Evolutionary conservation across 1,140 invertebrate genomes (phyloP).

Genomic region (Sycophaga agraensis): DNA sequence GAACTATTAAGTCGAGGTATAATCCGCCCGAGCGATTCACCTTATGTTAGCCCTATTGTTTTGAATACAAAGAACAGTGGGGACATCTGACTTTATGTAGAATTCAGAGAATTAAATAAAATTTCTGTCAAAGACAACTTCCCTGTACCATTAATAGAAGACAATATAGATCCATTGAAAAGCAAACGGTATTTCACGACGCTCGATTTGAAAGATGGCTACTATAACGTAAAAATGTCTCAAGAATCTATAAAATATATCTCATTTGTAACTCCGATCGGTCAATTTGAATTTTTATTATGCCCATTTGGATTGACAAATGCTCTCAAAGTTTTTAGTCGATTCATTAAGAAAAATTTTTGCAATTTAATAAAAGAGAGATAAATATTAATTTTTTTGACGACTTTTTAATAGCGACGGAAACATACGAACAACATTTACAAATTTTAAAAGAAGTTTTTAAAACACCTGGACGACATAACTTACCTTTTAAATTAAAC

Average conservation of each 20-base stretch:
- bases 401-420: conserved; percentile 23
- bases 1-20: conserved; percentile 34
- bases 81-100: conserved; percentile 36
- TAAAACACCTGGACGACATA: background rate
- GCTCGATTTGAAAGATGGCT: no score
- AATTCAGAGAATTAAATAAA: conserved; percentile 51
- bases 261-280: no score
- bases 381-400: conserved; percentile 20
- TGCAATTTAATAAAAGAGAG: background rate
- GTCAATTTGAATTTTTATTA: conserved; percentile 13
- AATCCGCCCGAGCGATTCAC: no score
- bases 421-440: conserved; percentile 2
- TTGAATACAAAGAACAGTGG: background rate
- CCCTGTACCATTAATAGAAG: conserved; percentile 47
- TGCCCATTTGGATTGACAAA: conserved; percentile 15
- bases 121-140: conserved; percentile 47
- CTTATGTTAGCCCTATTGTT: no score
- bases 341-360: conserved; percentile 9
- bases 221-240: background rate
- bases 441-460: conserved; percentile 8
- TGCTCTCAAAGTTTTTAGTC: conserved; percentile 2
- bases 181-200: background rate
- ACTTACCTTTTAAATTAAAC: conserved; percentile 9
- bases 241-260: background rate
- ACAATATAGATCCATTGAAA: background rate